Base-by-base conservation (phyloP, 2,797 vertebrate species). In the Hippoglossus hippoglossus region DNA sequence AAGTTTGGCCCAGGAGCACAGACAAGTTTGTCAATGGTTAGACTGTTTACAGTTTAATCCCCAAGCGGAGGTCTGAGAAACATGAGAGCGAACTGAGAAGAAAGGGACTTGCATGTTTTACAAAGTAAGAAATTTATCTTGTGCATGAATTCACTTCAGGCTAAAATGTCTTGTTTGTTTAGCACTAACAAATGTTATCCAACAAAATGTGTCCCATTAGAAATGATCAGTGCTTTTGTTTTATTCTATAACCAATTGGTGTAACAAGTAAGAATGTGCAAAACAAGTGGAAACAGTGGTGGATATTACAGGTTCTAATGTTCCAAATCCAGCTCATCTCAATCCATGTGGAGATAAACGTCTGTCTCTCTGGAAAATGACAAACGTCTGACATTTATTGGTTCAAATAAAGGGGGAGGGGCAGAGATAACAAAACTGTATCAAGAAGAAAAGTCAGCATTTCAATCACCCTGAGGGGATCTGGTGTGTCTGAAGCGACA, bases 381-480 rank as follows among this genome's bases (percentile, higher is more conserved):
- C 28, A 31, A 7, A 31, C 8, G 28, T 31, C 8, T 31, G 2
- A 34, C 9, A 9, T 34, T 10, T 34, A 3, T 7, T 9, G 31
- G 2, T 3, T 39, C 36, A 39, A 34, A 34, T 24, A 19, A 53
- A 55, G 28, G 41, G 39, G 59, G 63, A 66, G 24, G 63, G 47
- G 11, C 16, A 41, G 58, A 49, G 61, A 58, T 24, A 63, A 39
- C 25, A 65, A 28, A 50, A 21, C 66, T 49, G 72, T 47, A 44
- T 65, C 13, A 57, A 61, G 53, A 60, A 62, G 61, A 26, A 18
- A 25, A 59, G 69, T 65, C 74, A 77, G 65, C 71, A 71, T 51
- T 64, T 68, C 49, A 51, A 24, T 65, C 54, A 26, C 57, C 67
- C 79, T 69, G 31, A 75, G 75, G 67, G 28, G 0, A 69, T 28